Evolutionary conservation across 2,797 vertebrate species (phyloP), one percentile per base, ranked within the genome.

Genomic region (Galagoides demidoff): DNA sequence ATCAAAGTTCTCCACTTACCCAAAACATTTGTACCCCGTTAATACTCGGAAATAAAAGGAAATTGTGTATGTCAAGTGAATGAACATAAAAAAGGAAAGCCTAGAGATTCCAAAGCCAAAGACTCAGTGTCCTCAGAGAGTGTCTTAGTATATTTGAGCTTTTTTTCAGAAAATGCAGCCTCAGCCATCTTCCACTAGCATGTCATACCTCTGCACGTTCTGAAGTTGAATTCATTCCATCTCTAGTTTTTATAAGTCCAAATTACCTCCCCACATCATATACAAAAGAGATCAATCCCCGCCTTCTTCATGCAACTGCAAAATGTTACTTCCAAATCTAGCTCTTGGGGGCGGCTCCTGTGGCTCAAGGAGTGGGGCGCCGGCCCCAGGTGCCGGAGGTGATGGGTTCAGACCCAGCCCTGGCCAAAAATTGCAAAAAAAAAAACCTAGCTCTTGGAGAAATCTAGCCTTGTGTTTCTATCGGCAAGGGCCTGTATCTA

Each of bases 221-320:
- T 85, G 34, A 81, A 90, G 83, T 39, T 88, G n/a, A 87, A 90
- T 66, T 81, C 61, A 85, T 12, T 94, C 29, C 27, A 37, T 87
- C 71, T 87, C 49, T 85, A 89, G 2, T 87, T 94, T 91, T 92
- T 16, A 39, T 37, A 39, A 79, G 34, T 52, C 55, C 86, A 95
- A 90, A 81, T 52, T 85, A 20, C 27, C 89, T 55, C 71, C 45
- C 64, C 63, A 79, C 29, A 45, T 52, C 84, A 70, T 45, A 74
- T 2, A 93, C 39, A 70, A 90, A 20, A 68, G 20, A 92, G 89
- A 43, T 57, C 68, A 74, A 59, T 57, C 23, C 37, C 27, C 84
- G 1, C 3, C n/a, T 59, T 70, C 84, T 29, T 59, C n/a, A 7
- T 8, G 29, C 3, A 49, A 11, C 27, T 52, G 6, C 22, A 90